Base-by-base conservation (phyloP, 2,888 invertebrate species). In the Strigamia transsilvanica region DNA sequence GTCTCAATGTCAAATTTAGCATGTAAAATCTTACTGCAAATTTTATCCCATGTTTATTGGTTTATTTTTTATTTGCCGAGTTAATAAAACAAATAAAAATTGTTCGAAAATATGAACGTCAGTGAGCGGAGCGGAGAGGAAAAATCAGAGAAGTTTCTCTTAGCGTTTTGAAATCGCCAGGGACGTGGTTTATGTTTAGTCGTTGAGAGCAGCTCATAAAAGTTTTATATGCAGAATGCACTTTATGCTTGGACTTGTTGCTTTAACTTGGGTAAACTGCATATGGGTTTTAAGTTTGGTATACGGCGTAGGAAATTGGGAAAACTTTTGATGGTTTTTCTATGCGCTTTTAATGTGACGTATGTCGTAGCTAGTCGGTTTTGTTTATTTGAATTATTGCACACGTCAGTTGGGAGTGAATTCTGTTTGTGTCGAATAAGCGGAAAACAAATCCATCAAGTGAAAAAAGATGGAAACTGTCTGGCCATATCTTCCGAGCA, bases 361-460 rank as follows among this genome's bases (percentile, higher is more conserved):
- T 32, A 73, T 73, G 32, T 73, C 73, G 73, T 73, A 27, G 27
- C 73, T 32, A 32, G 73, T 73, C 73, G 32, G 73, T 73, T 73
- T 73, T 73, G 73, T 73, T 73, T 73, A 10, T 73, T 73, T 73
- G 73, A 73, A 73, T 27, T 73, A 73, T 73, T 73, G 73, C 12
- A 27, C 73, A 27, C 32, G 73, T 73, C 73, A 73, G 73, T 27
- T 32, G 73, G 32, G 73, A 73, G 73, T 73, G 73, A 73, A 73
- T 73, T 27, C 73, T 73, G 73, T 73, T 73, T 73, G 73, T 73
- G 73, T 73, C 73, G 73, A 73, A 73, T 73, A 73, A 73, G 73
- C 73, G 73, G 73, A 73, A 73, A 73, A 73, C 73, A 73, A 73
- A 73, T 73, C 73, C 73, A 73, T 73, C 73, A 73, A 73, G 73